phyloP scores from a whole-genome alignment of 2,888 invertebrate species.

The Cotesia congregata region DNA sequence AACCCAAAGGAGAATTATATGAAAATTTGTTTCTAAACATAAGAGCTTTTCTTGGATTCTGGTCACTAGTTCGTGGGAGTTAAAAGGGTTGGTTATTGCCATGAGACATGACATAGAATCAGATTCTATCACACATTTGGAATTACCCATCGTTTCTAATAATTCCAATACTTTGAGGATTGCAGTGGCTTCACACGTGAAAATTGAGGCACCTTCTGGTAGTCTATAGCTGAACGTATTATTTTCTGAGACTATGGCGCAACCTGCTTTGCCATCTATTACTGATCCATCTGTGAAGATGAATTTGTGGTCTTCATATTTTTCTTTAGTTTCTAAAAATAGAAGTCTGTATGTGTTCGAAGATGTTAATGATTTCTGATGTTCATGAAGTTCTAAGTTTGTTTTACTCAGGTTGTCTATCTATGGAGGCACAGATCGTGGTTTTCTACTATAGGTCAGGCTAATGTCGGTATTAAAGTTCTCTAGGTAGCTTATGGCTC shows the following conservation, averaged over 20 bases:
- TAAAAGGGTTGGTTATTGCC: too few species aligned
- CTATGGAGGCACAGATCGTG: slow-evolving; percentile 1
- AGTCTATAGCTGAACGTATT: too few species aligned
- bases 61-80: too few species aligned
- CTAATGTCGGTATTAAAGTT: slow-evolving; percentile 63
- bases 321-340: background rate
- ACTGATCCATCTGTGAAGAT: slow-evolving; percentile 26
- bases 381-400: background rate
- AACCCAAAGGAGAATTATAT: too few species aligned
- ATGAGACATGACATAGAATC: too few species aligned
- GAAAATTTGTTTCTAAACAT: too few species aligned
- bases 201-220: too few species aligned
- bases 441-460: background rate
- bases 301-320: background rate
- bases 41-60: too few species aligned
- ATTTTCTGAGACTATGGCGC: background rate
- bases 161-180: too few species aligned
- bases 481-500: slow-evolving; percentile 10
- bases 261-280: slow-evolving; percentile 4
- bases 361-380: background rate
- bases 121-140: too few species aligned
- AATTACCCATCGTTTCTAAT: too few species aligned
- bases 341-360: background rate
- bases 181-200: too few species aligned
- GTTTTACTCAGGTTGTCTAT: background rate